phyloP scores from a whole-genome alignment of 2,888 invertebrate species.

The Agapostemon virescens region DNA sequence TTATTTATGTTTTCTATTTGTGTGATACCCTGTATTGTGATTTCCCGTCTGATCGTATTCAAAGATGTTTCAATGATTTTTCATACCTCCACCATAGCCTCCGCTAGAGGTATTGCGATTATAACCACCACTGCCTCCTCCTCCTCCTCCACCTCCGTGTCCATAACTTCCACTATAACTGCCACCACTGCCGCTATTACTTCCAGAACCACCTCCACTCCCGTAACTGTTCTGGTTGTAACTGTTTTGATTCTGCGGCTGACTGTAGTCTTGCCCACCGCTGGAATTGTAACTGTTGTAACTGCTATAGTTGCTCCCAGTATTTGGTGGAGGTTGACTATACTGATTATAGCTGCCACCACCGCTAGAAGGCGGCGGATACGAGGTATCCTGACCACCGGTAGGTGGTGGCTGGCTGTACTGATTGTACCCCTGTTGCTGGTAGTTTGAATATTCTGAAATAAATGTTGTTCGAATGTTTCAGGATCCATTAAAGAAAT shows the following conservation, averaged over 20 bases:
- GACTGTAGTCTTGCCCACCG: slow-evolving; percentile 71
- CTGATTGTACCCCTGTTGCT: slow-evolving; percentile 77
- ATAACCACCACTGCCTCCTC: slow-evolving; percentile 80
- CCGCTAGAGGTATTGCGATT: slow-evolving; percentile 73
- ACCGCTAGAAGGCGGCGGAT: slow-evolving; percentile 77
- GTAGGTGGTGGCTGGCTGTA: slow-evolving; percentile 77
- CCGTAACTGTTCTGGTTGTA: slow-evolving; percentile 75
- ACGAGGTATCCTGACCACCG: slow-evolving; percentile 76
- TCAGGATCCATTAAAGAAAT: background rate
- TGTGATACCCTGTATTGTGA: background rate
- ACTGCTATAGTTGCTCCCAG: slow-evolving; percentile 72
- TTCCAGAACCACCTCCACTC: slow-evolving; percentile 79
- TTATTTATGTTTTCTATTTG: background rate
- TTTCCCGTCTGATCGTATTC: background rate
- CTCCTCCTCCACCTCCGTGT: slow-evolving; percentile 73
- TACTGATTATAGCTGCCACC: slow-evolving; percentile 76
- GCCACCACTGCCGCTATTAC: slow-evolving; percentile 81
- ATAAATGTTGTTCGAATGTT: slow-evolving; percentile 18
- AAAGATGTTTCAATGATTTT: background rate
- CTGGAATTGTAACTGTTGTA: slow-evolving; percentile 74
- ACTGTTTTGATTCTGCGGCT: slow-evolving; percentile 70
- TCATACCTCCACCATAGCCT: slow-evolving; percentile 71
- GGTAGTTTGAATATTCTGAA: slow-evolving; percentile 78
- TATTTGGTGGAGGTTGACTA: slow-evolving; percentile 77
- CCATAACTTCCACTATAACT: slow-evolving; percentile 80